These are phyloP conservation scores for Sporophila hypoxantha DNA, from an alignment of 2,113 vertebrate species.

Conservation along the genomic window DNA sequence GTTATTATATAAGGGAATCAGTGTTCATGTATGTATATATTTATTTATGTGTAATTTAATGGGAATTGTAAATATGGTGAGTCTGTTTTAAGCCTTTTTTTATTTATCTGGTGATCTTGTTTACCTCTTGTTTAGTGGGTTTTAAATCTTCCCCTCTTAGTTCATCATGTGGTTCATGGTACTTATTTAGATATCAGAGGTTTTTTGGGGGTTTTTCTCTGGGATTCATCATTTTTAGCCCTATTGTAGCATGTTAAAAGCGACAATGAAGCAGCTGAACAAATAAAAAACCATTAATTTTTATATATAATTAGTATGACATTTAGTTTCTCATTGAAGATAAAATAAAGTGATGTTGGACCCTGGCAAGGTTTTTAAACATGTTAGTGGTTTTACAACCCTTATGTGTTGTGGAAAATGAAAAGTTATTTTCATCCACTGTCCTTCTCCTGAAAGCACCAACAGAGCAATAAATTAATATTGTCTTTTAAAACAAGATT, in stretches of 20 bases:
- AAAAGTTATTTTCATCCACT: conserved; percentile 79
- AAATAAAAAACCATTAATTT: conserved; percentile 83
- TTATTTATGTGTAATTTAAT: conserved; percentile 99
- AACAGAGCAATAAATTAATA: conserved; percentile 97
- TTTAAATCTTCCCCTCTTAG: conserved; percentile 90
- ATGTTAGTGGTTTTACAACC: conserved; percentile 82
- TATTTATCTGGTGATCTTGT: conserved; percentile 98
- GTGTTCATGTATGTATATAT: conserved; percentile 99
- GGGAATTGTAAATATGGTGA: conserved; percentile 99
- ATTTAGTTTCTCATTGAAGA: conserved; percentile 81
- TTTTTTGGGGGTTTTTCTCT: conserved; percentile 81
- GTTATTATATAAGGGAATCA: conserved; percentile 96
- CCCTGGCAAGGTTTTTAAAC: conserved; percentile 77
- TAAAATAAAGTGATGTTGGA: conserved; percentile 71
- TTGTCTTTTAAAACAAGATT: conserved; percentile 82
- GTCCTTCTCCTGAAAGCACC: conserved; percentile 83
- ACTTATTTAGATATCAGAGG: conserved; percentile 90
- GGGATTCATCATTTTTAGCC: conserved; percentile 93
- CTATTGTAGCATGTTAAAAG: conserved; percentile 98
- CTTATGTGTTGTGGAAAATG: conserved; percentile 86
- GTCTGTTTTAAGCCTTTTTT: conserved; percentile 96
- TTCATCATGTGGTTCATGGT: conserved; percentile 98
- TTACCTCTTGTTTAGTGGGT: conserved; percentile 99
- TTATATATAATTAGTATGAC: conserved; percentile 87
- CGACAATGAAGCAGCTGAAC: conserved; percentile 92